Evolutionary conservation across 2,797 vertebrate genomes (phyloP).

Genomic region (Sylvilagus floridanus): DNA sequence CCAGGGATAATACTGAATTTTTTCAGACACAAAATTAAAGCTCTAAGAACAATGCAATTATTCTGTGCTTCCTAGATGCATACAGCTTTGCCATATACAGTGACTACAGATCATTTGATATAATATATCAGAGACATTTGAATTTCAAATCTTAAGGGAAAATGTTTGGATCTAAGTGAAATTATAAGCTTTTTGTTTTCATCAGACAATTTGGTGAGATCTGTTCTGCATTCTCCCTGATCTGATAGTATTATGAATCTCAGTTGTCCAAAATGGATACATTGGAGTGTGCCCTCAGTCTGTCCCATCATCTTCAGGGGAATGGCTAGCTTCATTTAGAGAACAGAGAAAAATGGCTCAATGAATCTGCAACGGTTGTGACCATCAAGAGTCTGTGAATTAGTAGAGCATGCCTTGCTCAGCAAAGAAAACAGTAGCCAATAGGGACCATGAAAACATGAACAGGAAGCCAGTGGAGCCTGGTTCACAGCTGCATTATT

Average conservation of each 20-base stretch:
- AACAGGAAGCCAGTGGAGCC: neutral
- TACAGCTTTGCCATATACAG: conserved; percentile 55
- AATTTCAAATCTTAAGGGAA: conserved; percentile 55
- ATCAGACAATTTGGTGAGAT: conserved; percentile 1
- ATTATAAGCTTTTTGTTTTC: conserved; percentile 27
- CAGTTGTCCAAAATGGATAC: neutral
- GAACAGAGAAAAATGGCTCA: neutral
- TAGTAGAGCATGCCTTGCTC: neutral
- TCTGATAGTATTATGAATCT: neutral
- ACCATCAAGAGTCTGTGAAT: neutral
- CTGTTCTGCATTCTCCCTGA: neutral
- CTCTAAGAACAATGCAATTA: conserved; percentile 66
- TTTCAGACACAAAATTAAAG: conserved; percentile 74
- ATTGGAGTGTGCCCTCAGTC: neutral
- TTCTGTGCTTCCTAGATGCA: conserved; percentile 64
- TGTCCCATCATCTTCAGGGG: neutral
- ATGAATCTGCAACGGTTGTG: neutral
- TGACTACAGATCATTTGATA: neutral
- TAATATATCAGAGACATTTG: neutral
- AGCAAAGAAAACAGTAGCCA: neutral
- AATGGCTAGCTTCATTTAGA: neutral
- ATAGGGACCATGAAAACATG: neutral
- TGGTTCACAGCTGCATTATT: neutral
- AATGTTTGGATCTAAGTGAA: conserved; percentile 57
- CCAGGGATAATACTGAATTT: conserved; percentile 63